Base-by-base conservation (phyloP, 2,113 vertebrate genomes). In the Oophaga pumilio region DNA sequence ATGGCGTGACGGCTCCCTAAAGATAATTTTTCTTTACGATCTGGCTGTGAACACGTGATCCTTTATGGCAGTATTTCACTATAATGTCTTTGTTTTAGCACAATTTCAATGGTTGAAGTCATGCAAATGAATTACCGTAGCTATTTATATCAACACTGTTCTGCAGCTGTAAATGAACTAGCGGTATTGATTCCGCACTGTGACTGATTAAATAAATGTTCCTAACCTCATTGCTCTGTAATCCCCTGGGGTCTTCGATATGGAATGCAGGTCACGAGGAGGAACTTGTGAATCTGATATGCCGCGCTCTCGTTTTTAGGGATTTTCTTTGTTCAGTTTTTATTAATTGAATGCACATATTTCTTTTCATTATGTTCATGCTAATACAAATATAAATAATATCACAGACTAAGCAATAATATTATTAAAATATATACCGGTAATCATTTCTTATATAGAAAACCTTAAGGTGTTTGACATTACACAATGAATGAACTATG, bases 101-200 rank as follows among this genome's bases (percentile, higher is more conserved):
- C 76, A 57, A 26, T 53, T 50, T 49, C 33, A 64, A 64, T 50
- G 57, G 26, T 60, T 64, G 79, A 64, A 22, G 28, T 26, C 33
- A 57, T 33, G 52, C 26, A 73, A 56, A 73, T 73, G n/a, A 73
- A 57, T 57, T 20, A n/a, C n/a, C n/a, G n/a, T n/a, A 56, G 49
- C 66, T 71, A 73, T 73, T 84, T 57, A 73, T 73, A 74, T 57
- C n/a, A 43, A 13, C 62, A 26, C 64, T 84, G 43, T 14, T 52
- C 15, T 22, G 50, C 13, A 53, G 79, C 18, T 71, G 82, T 84
- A 73, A 84, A 84, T 84, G n/a, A 84, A 84, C 82, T 73, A 11
- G 50, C n/a, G 18, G 15, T 73, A 84, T 84, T 57, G 82, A 73
- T 84, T 69, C 28, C 13, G 17, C n/a, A 12, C 59, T 62, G 64